These are phyloP conservation scores for Gadopsis bispinosus DNA, from an alignment of 2,797 vertebrate species.

Conservation along the genomic window DNA sequence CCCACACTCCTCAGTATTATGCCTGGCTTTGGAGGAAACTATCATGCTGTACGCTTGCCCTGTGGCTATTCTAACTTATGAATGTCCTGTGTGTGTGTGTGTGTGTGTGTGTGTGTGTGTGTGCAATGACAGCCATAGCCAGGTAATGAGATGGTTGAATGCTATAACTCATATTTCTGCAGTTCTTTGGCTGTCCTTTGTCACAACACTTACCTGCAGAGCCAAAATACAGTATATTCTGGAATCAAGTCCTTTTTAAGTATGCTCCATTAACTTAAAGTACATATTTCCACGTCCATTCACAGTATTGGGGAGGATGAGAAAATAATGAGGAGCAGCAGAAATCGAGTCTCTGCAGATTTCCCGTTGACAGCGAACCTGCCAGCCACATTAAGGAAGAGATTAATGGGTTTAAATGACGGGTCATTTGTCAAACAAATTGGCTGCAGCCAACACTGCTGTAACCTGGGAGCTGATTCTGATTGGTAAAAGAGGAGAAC, in stretches of 20 bases:
- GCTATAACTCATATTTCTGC: constrained; percentile 25
- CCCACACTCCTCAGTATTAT: constrained; percentile 29
- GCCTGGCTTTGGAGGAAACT: constrained; percentile 18
- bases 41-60: constrained; percentile 28
- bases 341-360: constrained; percentile 23
- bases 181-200: not conserved
- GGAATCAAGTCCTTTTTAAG: constrained; percentile 19
- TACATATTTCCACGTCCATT: constrained; percentile 16
- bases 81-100: not conserved
- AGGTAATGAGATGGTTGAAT: constrained; percentile 53
- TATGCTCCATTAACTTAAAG: constrained; percentile 21
- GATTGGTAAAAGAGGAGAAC: not conserved
- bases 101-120: constrained; percentile 17
- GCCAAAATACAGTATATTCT: not conserved
- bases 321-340: constrained; percentile 48
- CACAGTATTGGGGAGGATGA: not conserved
- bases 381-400: constrained; percentile 33
- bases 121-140: constrained; percentile 29
- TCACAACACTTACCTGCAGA: constrained; percentile 4
- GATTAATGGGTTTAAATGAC: constrained; percentile 47
- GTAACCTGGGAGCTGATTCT: constrained; percentile 8
- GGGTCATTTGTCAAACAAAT: constrained; percentile 52
- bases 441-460: constrained; percentile 15
- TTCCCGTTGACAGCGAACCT: constrained; percentile 38
- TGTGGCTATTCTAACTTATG: constrained; percentile 32